Evolutionary conservation across 1,140 invertebrate genomes (phyloP), one percentile per base, ranked within the genome.

Genomic region (Musca vetustissima): DNA sequence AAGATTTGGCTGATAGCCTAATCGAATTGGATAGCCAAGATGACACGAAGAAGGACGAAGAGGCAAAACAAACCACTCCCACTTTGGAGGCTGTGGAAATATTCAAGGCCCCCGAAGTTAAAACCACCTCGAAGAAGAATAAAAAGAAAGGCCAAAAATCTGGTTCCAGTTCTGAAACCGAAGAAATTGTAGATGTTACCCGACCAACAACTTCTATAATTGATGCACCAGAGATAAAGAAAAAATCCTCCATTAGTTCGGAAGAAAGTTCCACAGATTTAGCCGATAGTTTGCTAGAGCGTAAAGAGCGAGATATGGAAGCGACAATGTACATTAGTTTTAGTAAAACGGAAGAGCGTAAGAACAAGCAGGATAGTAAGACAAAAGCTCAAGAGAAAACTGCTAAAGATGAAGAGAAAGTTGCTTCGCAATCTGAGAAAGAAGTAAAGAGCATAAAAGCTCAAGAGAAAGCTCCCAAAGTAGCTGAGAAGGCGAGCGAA

Each of bases 231-330:
- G 19, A 61, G 28, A 61, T 14, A 7, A 14, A 48, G 3, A 66
- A 21, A 17, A 49, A 66, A 66, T 36, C 43, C 21, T 66, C 47
- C 2, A 1, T 52, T 15, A 66, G 65, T 36, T 61, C 57, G 4
- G 57, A 61, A n/a, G 25, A n/a, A 22, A 61, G 57, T 61, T 22
- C 25, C 8, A 25, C 43, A 21, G 67, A 68, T 68, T 59, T 68
- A 11, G 67, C 67, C 4, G 67, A 68, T 48, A 68, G 53, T n/a
- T 48, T 68, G 50, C 48, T 67, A 8, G 49, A 64, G 32, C 4
- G 24, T 15, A 53, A 53, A 15, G 19, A 53, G 11, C 36, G 11
- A 24, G 24, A 53, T 24, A 53, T 53, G 19, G 52, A 53, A 15
- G 1, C 7, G 15, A 61, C 57, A 17, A 43, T 43, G 36, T 43